Percentiles rank a stretch among this genome's conserved stretches.
These are phyloP conservation scores for Mayetiola destructor DNA, from an alignment of 2,888 invertebrate genomes.

Conservation along the genomic window DNA sequence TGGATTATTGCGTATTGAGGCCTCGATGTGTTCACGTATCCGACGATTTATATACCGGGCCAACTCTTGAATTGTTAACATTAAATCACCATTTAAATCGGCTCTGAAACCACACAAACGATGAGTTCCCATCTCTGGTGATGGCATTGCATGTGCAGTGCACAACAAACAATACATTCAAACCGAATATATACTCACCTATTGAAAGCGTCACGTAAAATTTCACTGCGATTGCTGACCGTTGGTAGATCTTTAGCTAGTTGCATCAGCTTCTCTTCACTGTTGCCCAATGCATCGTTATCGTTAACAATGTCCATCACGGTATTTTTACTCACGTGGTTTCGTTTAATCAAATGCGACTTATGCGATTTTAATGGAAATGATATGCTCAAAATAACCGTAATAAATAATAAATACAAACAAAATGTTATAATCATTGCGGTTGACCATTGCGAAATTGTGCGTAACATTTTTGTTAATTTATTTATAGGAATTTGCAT, in stretches of 20 bases:
- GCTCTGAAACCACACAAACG: slow-evolving; percentile 35
- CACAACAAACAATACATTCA: neutral
- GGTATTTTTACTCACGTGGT: slow-evolving; percentile 2
- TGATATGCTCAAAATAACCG: slow-evolving; percentile 39
- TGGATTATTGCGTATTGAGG: slow-evolving; percentile 50
- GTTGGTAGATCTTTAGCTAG: neutral
- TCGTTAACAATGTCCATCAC: neutral
- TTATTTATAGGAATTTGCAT: neutral
- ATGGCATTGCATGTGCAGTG: neutral
- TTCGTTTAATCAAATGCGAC: neutral
- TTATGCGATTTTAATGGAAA: slow-evolving; percentile 31
- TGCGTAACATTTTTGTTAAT: neutral
- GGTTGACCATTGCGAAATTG: slow-evolving; percentile 39
- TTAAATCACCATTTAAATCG: slow-evolving; percentile 42
- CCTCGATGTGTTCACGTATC: slow-evolving; percentile 52
- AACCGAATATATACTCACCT: neutral
- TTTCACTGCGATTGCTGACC: neutral
- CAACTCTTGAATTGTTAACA: slow-evolving; percentile 46
- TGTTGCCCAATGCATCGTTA: neutral
- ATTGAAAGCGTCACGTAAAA: neutral
- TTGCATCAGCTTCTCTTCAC: neutral
- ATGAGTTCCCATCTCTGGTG: neutral
- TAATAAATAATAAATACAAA: slow-evolving; percentile 40
- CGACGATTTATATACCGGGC: slow-evolving; percentile 50
- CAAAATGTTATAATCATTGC: slow-evolving; percentile 36